Conservation (phyloP, 2,888 invertebrate species). For the Electrophaes corylata region DNA sequence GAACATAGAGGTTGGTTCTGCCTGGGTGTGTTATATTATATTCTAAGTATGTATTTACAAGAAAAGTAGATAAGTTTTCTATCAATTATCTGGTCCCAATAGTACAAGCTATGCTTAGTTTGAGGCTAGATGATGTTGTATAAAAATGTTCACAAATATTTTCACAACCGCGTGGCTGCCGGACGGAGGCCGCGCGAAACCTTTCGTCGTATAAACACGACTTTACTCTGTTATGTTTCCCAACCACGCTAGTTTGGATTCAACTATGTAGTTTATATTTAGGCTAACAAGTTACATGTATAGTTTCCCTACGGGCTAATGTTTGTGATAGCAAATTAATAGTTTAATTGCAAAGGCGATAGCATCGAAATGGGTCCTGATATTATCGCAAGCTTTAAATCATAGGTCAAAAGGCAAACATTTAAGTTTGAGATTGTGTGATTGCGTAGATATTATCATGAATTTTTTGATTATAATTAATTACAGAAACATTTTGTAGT, state of each 20-base stretch:
- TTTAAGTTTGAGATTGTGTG: not conserved
- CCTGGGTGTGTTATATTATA: too few relatives aligned
- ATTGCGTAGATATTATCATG: not conserved
- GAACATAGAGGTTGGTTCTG: too few relatives aligned
- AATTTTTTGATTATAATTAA: not conserved
- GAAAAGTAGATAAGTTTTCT: too few relatives aligned
- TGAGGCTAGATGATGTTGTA: too few relatives aligned
- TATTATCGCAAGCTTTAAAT: not conserved
- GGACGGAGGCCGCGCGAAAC: too few relatives aligned
- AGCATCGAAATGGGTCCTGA: not conserved
- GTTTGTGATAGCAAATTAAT: slow-evolving; percentile 14
- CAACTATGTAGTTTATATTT: slow-evolving; percentile 1
- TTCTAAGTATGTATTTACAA: too few relatives aligned
- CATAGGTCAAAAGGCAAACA: not conserved
- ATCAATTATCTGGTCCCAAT: too few relatives aligned
- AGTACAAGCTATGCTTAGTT: too few relatives aligned
- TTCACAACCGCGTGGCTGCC: too few relatives aligned
- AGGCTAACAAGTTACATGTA: not conserved
- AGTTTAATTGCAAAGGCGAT: slow-evolving; percentile 16
- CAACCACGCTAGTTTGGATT: not conserved
- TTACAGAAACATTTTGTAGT: too few relatives aligned
- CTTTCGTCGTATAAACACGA: too few relatives aligned
- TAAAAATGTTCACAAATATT: too few relatives aligned
- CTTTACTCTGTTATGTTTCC: not conserved
- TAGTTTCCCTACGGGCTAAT: slow-evolving; percentile 7